Evolutionary conservation across 35 echinoderm and acorn worm genomes (phyloP).

Genomic region (Heliocidaris erythrogramma): DNA sequence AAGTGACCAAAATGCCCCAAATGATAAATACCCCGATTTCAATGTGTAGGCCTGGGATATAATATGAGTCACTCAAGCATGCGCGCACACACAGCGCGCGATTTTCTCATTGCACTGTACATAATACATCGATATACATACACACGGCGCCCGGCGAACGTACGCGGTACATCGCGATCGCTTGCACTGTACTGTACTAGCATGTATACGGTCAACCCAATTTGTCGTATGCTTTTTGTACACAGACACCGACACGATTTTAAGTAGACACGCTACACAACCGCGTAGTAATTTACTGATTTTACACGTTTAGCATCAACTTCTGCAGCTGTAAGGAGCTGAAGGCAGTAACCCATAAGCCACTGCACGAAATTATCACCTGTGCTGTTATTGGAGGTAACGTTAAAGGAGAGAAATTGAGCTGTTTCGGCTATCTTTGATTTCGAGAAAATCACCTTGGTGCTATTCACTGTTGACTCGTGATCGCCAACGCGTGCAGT

Average conservation of each 20-base stretch:
- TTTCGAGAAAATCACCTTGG: neutral
- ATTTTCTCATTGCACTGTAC: neutral
- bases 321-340: neutral
- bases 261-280: neutral
- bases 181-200: too few relatives aligned
- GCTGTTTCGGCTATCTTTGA: neutral
- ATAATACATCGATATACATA: too few relatives aligned
- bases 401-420: neutral
- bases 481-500: neutral
- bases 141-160: neutral
- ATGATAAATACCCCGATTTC: neutral
- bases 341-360: neutral
- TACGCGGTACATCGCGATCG: too few relatives aligned
- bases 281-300: neutral
- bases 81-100: neutral
- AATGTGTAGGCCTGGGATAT: neutral
- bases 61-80: conserved; percentile 20
- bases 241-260: neutral
- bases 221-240: neutral
- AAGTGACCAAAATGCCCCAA: too few relatives aligned
- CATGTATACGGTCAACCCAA: neutral
- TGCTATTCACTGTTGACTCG: neutral
- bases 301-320: neutral
- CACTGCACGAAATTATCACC: neutral
- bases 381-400: neutral